Conservation (phyloP, 2,797 vertebrate genomes). For the Denticeps clupeoides region DNA sequence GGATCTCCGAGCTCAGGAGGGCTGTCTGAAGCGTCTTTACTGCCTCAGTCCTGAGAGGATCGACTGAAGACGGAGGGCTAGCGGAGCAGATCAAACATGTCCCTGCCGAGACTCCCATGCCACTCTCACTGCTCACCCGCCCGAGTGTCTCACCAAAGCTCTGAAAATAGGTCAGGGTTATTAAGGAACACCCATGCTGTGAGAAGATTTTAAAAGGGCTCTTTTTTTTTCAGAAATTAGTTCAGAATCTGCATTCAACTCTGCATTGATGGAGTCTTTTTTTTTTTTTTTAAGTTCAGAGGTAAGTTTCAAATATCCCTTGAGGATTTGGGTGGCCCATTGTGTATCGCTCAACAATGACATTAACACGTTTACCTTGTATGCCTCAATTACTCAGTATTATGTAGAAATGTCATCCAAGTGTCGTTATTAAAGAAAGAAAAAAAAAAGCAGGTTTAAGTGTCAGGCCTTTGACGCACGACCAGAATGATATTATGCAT, state of each 20-base stretch:
- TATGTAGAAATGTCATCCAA: background rate
- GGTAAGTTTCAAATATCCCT: conserved; percentile 1
- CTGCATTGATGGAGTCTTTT: too few species aligned
- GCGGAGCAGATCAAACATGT: conserved; percentile 14
- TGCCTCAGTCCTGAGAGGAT: too few species aligned
- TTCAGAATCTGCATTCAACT: conserved; percentile 8
- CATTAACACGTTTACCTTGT: conserved; percentile 1
- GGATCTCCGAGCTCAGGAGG: too few species aligned
- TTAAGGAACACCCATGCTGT: conserved; percentile 51
- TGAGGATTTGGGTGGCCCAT: background rate
- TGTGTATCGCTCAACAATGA: background rate
- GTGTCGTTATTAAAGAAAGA: background rate
- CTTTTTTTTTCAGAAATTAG: conserved; percentile 39
- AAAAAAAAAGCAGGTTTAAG: background rate
- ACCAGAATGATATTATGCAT: background rate
- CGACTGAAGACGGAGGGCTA: conserved; percentile 1
- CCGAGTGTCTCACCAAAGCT: conserved; percentile 25
- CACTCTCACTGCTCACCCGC: conserved; percentile 6
- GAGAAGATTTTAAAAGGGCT: conserved; percentile 59
- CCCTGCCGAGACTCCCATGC: conserved; percentile 8
- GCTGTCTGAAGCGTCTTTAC: too few species aligned
- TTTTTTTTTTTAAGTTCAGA: too few species aligned
- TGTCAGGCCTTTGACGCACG: background rate
- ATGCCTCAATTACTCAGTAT: background rate
- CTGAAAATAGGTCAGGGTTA: conserved; percentile 61